phyloP scores from a whole-genome alignment of 2,888 invertebrate genomes.

The Syrista parreyssii region DNA sequence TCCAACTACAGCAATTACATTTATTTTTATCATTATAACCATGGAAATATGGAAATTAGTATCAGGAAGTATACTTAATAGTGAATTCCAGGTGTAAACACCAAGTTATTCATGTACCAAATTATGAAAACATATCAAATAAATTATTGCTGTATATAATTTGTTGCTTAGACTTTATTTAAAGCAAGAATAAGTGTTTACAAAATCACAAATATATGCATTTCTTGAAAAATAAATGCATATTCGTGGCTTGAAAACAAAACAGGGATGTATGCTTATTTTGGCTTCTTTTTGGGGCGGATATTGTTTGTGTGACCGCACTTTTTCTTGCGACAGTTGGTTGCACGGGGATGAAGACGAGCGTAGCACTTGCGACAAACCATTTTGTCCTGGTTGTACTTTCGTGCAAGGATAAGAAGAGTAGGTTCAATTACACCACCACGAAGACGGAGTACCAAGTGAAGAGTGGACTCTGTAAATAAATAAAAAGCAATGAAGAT shows the following conservation, averaged over 20 bases:
- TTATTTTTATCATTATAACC: too few species aligned
- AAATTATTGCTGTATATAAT: background rate
- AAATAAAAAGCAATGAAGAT: background rate
- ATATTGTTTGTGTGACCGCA: constrained; percentile 99
- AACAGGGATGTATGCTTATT: constrained; percentile 73
- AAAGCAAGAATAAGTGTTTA: constrained; percentile 32
- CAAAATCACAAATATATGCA: constrained; percentile 19
- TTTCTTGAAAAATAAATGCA: constrained; percentile 23
- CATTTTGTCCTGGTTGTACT: constrained; percentile 99
- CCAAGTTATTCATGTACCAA: background rate
- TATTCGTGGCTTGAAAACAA: constrained; percentile 18
- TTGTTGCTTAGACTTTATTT: constrained; percentile 46
- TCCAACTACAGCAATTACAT: too few species aligned
- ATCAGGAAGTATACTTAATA: background rate
- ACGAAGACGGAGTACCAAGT: constrained; percentile 92
- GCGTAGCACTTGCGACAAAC: constrained; percentile 99
- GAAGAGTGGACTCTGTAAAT: constrained; percentile 76
- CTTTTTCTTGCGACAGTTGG: constrained; percentile 99
- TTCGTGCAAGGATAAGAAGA: constrained; percentile 94
- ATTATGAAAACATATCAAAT: background rate
- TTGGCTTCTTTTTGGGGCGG: constrained; percentile 99
- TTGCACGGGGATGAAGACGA: constrained; percentile 97
- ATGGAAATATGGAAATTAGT: too few species aligned
- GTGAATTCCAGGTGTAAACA: background rate
- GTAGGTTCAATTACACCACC: constrained; percentile 99